Evolutionary conservation across 2,888 invertebrate genomes (phyloP).

Genomic region (Hirudinaria manillensis): DNA sequence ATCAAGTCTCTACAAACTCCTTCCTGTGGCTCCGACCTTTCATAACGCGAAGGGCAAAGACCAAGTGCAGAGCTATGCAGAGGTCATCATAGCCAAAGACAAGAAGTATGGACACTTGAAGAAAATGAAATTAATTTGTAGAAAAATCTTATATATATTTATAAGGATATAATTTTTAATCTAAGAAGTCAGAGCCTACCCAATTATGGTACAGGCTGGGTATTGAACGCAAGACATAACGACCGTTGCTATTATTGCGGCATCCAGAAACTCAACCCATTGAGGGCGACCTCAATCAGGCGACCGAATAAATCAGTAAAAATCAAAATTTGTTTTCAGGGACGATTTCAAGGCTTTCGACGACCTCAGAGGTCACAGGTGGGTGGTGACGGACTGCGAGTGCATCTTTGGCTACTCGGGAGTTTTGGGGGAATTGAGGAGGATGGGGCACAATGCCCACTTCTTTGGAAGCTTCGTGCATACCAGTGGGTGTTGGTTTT

Average conservation of each 20-base stretch:
- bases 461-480: slow-evolving; percentile 36
- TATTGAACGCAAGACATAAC: no score
- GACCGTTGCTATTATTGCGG: no score
- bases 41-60: slow-evolving; percentile 58
- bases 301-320: no score
- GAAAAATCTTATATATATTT: no score
- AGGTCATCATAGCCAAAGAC: slow-evolving; percentile 58
- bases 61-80: slow-evolving; percentile 61
- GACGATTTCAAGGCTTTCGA: slow-evolving; percentile 31
- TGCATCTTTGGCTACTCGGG: slow-evolving; percentile 33
- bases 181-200: no score
- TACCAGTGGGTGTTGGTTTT: slow-evolving; percentile 28
- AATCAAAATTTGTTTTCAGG: background rate
- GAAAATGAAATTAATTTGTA: background rate
- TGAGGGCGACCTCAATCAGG: no score
- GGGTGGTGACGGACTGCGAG: slow-evolving; percentile 32
- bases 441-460: slow-evolving; percentile 32
- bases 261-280: no score
- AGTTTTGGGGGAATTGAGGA: slow-evolving; percentile 32
- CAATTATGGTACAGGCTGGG: no score
- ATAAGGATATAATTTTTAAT: no score
- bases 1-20: slow-evolving; percentile 54
- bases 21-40: slow-evolving; percentile 62
- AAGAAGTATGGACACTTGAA: slow-evolving; percentile 25
- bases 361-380: slow-evolving; percentile 36